Conservation (phyloP, 2,797 vertebrate species). For the Odontamblyopus lacepedii region DNA sequence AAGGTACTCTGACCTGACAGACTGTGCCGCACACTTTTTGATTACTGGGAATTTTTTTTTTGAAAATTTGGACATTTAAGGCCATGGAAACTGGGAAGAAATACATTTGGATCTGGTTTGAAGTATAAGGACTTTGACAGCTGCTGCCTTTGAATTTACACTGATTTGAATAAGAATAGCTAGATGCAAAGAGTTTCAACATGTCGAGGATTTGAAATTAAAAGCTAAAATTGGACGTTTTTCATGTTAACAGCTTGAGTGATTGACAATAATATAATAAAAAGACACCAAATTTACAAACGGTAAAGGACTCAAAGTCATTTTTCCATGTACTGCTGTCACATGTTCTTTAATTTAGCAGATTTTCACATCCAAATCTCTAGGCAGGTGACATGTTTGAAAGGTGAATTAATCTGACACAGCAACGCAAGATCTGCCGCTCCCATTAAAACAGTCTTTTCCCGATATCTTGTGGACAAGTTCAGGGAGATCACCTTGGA, state of each 20-base stretch:
- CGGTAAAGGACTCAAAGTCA: not conserved
- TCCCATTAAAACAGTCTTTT: conserved; percentile 20
- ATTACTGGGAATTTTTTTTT: conserved; percentile 9
- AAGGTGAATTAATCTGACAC: conserved; percentile 8
- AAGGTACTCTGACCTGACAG: not conserved
- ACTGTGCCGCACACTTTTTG: conserved; percentile 5
- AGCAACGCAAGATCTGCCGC: conserved; percentile 19
- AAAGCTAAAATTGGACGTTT: not conserved
- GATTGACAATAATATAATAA: not conserved
- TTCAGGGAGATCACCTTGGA: conserved; percentile 49
- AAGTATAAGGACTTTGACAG: not conserved
- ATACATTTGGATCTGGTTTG: not conserved
- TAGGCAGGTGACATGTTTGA: conserved; percentile 30
- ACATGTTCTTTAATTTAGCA: not conserved
- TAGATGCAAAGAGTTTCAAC: not conserved
- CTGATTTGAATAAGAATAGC: not conserved
- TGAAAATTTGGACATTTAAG: not conserved
- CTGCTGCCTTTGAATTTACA: not conserved
- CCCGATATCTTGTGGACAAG: conserved; percentile 11
- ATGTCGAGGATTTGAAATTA: not conserved
- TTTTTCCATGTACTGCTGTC: not conserved
- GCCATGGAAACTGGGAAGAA: not conserved
- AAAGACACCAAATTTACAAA: not conserved
- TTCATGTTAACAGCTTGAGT: not conserved
- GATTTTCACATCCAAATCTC: conserved; percentile 23